Conservation (phyloP, 2,797 vertebrate genomes). For the Gila robusta region DNA sequence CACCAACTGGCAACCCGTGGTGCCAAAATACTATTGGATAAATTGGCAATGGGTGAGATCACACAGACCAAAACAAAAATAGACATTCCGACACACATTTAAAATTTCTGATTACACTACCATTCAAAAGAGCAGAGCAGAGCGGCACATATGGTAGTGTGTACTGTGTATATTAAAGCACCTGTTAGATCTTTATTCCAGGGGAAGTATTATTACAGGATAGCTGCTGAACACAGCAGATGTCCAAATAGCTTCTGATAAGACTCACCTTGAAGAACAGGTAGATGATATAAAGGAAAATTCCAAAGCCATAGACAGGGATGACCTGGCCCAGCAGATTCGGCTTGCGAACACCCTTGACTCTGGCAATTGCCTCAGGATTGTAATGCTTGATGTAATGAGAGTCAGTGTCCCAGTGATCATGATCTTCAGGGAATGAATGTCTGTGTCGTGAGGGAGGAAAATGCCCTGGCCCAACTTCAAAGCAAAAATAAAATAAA, state of each 20-base stretch:
- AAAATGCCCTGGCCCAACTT: constrained; percentile 86
- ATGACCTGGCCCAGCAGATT: constrained; percentile 91
- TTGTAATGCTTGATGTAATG: constrained; percentile 80
- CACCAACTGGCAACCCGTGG: too few relatives aligned
- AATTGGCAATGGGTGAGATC: too few relatives aligned
- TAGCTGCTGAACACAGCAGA: neutral
- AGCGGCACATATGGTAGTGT: neutral
- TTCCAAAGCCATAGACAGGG: constrained; percentile 95
- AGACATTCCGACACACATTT: too few relatives aligned
- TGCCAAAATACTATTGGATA: too few relatives aligned
- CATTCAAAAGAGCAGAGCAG: neutral
- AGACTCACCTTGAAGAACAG: constrained; percentile 91
- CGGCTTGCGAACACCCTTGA: constrained; percentile 80
- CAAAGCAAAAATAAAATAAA: constrained; percentile 54
- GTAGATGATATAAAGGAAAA: constrained; percentile 94
- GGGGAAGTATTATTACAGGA: neutral
- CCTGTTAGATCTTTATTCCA: neutral
- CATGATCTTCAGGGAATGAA: constrained; percentile 70
- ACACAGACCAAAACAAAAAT: too few relatives aligned
- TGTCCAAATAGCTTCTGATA: neutral
- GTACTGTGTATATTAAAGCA: neutral
- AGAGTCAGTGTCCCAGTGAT: constrained; percentile 71
- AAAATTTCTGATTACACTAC: neutral
- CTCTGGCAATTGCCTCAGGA: constrained; percentile 83
- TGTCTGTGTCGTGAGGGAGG: constrained; percentile 80